These are phyloP conservation scores for Sinopyrophorus schimmeli DNA, from an alignment of 2,888 invertebrate species.

Conservation along the genomic window DNA sequence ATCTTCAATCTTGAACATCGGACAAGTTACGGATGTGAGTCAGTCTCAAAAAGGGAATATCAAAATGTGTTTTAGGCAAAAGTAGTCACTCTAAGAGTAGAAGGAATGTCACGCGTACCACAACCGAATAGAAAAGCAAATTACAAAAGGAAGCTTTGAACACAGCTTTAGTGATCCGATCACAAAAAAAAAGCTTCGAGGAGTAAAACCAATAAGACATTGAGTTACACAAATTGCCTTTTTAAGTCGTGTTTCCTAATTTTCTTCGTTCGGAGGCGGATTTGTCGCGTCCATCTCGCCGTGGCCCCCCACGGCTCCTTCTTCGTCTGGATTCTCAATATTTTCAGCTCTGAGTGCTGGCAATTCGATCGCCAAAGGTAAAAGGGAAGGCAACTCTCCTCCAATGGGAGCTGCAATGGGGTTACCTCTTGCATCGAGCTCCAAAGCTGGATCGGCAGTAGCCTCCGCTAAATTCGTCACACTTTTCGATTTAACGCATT, in stretches of 20 bases:
- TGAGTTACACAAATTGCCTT: not conserved
- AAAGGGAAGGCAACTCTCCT: constrained; percentile 44
- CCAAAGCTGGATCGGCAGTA: constrained; percentile 84
- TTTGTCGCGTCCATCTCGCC: constrained; percentile 28
- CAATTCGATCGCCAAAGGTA: constrained; percentile 38
- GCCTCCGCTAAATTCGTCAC: constrained; percentile 96
- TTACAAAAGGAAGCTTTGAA: too few relatives aligned
- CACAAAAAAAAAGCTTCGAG: not conserved
- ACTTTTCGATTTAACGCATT: constrained; percentile 97
- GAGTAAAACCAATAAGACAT: not conserved
- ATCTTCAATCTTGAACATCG: too few relatives aligned
- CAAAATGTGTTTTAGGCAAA: too few relatives aligned
- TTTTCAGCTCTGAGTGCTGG: constrained; percentile 40
- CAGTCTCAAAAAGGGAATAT: too few relatives aligned
- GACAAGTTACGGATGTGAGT: too few relatives aligned
- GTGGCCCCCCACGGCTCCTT: constrained; percentile 50
- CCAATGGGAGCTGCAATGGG: constrained; percentile 47
- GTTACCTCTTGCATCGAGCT: constrained; percentile 65
- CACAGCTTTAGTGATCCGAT: not conserved
- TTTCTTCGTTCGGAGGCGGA: constrained; percentile 16
- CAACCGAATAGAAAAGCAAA: constrained; percentile 23
- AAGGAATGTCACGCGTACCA: too few relatives aligned
- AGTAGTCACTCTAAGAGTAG: too few relatives aligned
- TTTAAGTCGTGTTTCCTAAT: constrained; percentile 5
- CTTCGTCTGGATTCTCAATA: constrained; percentile 44